Evolutionary conservation across 2,797 vertebrate species (phyloP).

Genomic region (Valencia hispanica): DNA sequence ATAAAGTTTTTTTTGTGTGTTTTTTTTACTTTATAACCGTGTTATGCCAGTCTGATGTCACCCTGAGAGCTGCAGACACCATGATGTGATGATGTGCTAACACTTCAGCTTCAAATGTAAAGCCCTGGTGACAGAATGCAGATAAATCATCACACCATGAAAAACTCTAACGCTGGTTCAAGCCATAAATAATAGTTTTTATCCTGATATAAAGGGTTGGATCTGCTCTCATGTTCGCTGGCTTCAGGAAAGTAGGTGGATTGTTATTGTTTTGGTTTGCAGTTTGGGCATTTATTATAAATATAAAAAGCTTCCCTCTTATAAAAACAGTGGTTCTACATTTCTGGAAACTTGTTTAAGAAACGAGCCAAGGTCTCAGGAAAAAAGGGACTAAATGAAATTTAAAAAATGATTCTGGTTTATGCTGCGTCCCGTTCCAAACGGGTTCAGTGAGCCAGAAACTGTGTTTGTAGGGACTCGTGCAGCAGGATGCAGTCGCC

Average conservation of each 20-base stretch:
- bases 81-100: neutral
- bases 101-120: conserved; percentile 21
- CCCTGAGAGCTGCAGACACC: neutral
- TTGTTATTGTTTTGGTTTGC: neutral
- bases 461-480: no score
- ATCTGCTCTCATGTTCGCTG: neutral
- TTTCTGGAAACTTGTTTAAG: no score
- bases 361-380: no score
- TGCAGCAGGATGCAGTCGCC: no score
- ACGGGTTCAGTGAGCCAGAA: no score
- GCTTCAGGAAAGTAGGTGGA: neutral
- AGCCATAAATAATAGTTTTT: neutral
- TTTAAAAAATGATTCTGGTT: no score
- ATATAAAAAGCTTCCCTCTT: no score
- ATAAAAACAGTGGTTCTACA: neutral
- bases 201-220: neutral
- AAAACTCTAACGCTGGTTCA: neutral
- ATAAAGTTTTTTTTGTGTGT: no score
- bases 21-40: no score
- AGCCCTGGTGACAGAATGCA: conserved; percentile 7
- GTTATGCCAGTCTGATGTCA: conserved; percentile 12
- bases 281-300: neutral
- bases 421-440: no score
- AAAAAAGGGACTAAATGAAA: no score
- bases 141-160: neutral